Evolutionary conservation across 2,113 vertebrate genomes (phyloP), one percentile per base, ranked within the genome.

Genomic region (Hystrix brachyura): DNA sequence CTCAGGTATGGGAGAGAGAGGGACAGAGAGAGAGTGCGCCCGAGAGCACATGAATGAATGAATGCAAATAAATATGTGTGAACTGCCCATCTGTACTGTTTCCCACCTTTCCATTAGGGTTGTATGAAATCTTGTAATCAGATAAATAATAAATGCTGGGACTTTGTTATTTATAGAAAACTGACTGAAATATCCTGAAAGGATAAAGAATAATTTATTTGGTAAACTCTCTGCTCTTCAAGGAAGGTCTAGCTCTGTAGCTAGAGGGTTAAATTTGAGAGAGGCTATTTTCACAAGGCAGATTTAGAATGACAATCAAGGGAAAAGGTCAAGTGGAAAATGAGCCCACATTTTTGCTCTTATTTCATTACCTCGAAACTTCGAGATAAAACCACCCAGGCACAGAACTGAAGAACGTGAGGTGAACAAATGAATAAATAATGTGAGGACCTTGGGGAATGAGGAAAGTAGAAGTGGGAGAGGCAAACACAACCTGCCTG

Each of bases 241-340:
- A 86, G 64, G 51, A 78, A 92, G 78, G 48, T 55, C 38, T 17
- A 38, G 3, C 34, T 27, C 32, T 69, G 19, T 15, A 69, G 32
- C 69, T 25, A 78, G 55, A 55, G 88, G 59, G 43, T 62, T 79
- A 38, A 57, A 80, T 64, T n/a, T 72, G 87, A 34, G 69, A 11
- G 67, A 74, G 14, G 72, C n/a, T 86, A 65, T 82, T 91, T 92
- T 96, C 71, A 38, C 2, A 95, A 83, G 74, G 79, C 90, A 89
- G 81, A 72, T 29, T 15, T 62, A 94, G 51, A 94, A 23, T 25
- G 43, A 92, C 48, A 91, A 79, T 76, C 65, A 88, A 69, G n/a
- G 27, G 64, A 46, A 90, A 96, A 64, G 65, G 67, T 86, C 89
- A 88, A 86, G 29, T 23, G 79, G 76, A 92, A 96, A 93, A 79